phyloP scores from a whole-genome alignment of 2,113 vertebrate genomes.

The Tinamus guttatus region DNA sequence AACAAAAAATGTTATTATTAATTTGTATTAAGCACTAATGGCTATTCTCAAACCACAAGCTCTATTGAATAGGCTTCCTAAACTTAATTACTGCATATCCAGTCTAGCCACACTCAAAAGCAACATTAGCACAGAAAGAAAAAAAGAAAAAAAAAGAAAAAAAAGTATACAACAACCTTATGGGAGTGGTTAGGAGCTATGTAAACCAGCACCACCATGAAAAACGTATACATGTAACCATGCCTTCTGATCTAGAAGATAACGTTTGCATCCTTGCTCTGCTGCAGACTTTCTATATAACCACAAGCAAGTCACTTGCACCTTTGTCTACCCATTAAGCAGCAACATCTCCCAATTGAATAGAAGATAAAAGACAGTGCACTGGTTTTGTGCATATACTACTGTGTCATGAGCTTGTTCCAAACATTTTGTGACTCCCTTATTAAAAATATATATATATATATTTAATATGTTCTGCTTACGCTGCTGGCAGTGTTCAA shows the following conservation, averaged over 20 bases:
- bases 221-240: not conserved
- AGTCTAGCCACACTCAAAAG: not conserved
- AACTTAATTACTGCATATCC: not conserved
- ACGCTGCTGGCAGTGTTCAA: not conserved
- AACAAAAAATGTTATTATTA: too few relatives aligned
- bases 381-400: not conserved
- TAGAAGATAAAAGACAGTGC: not conserved
- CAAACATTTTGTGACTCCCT: not conserved
- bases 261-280: not conserved
- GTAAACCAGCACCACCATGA: not conserved
- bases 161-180: not conserved
- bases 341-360: not conserved
- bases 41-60: not conserved
- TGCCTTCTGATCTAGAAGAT: not conserved
- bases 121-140: not conserved
- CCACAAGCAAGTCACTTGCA: slow-evolving; percentile 37
- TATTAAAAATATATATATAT: not conserved
- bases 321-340: not conserved
- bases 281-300: slow-evolving; percentile 49
- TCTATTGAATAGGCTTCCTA: not conserved
- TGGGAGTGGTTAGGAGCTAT: not conserved
- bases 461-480: not conserved
- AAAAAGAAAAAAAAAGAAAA: not conserved
- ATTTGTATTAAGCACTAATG: not conserved
- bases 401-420: not conserved